A percentile compares a stretch with the other conserved stretches of the same genome.
These are phyloP conservation scores for Cygnus olor DNA, from an alignment of 2,797 vertebrate species.

Conservation along the genomic window DNA sequence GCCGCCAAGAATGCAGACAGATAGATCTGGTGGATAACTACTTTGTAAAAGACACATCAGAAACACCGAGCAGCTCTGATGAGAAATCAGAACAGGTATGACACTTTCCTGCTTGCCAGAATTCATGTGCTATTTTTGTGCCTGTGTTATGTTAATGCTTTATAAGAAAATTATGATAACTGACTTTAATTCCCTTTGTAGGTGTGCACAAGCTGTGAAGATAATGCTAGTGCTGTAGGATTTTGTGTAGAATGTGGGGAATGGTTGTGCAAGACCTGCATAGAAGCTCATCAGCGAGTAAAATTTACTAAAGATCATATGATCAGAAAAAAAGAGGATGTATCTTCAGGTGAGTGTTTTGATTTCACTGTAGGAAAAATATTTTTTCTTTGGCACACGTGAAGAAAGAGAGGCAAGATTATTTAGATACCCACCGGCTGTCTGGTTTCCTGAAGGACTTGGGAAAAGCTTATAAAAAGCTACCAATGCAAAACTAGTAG, in stretches of 20 bases:
- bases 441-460: background rate
- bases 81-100: slow-evolving; percentile 94
- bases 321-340: slow-evolving; percentile 96
- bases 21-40: slow-evolving; percentile 98
- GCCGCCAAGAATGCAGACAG: slow-evolving; percentile 96
- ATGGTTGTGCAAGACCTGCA: slow-evolving; percentile 98
- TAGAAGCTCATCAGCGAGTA: slow-evolving; percentile 97
- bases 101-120: background rate
- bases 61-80: slow-evolving; percentile 87
- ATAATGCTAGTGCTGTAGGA: slow-evolving; percentile 94
- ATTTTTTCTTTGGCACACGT: rapidly evolving
- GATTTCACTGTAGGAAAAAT: background rate
- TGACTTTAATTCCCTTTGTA: slow-evolving; percentile 55
- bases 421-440: background rate
- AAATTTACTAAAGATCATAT: slow-evolving; percentile 99
- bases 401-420: background rate
- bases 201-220: slow-evolving; percentile 99
- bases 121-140: background rate
- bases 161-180: background rate
- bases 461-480: background rate
- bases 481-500: background rate
- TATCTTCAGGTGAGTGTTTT: slow-evolving; percentile 85
- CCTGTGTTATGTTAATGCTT: rapidly evolving
- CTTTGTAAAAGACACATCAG: slow-evolving; percentile 96
- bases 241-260: slow-evolving; percentile 98